Evolutionary conservation across 2,113 vertebrate genomes (phyloP).

Genomic region (Pterocles orientalis): DNA sequence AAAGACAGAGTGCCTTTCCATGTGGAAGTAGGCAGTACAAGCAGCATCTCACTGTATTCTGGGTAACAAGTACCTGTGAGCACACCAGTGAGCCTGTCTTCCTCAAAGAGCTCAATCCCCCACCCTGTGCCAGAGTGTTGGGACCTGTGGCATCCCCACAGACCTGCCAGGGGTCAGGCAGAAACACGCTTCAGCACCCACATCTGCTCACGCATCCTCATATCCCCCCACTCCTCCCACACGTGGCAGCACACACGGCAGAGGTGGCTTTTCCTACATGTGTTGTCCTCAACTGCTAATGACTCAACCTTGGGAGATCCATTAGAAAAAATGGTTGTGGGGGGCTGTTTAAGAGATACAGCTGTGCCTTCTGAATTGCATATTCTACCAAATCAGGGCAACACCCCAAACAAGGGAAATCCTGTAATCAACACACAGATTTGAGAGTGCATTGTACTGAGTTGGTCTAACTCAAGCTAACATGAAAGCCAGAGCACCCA

Average conservation of each 20-base stretch:
- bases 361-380: neutral
- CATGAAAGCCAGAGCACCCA: neutral
- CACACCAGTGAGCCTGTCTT: neutral
- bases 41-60: neutral
- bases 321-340: neutral
- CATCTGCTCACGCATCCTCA: accelerated
- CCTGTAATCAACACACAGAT: neutral
- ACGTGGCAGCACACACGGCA: accelerated
- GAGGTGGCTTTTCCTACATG: neutral
- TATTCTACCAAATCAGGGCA: neutral
- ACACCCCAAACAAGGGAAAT: neutral
- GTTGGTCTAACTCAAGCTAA: neutral
- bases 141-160: neutral
- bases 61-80: neutral
- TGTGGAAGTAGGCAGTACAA: accelerated
- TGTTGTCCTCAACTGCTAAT: neutral
- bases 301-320: neutral
- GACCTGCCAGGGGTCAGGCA: neutral
- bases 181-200: neutral
- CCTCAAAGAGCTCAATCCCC: neutral
- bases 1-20: neutral
- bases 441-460: neutral
- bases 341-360: neutral
- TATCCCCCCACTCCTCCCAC: accelerated
- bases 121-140: neutral